Evolutionary conservation across 2,113 vertebrate species (phyloP).

Genomic region (Catharus bicknelli): DNA sequence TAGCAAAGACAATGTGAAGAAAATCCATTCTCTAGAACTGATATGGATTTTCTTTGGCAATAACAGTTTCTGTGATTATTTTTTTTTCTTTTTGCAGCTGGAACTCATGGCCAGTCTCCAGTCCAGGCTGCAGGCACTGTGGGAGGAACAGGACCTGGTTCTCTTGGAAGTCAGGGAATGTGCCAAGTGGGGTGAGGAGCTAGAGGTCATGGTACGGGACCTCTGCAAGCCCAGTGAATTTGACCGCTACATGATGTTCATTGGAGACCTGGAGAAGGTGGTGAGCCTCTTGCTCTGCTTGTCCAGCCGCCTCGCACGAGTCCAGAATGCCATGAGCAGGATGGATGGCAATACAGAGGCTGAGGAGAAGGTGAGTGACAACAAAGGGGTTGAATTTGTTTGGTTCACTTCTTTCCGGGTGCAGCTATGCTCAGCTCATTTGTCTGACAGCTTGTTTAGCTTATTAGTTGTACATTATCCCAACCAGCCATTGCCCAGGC

Average conservation of each 20-base stretch:
- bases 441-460: background rate
- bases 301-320: conserved; percentile 86
- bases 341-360: conserved; percentile 75
- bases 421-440: background rate
- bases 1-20: rapidly evolving
- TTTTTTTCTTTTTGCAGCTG: conserved; percentile 34
- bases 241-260: conserved; percentile 86
- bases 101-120: conserved; percentile 77
- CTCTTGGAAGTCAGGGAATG: conserved; percentile 70
- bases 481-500: background rate
- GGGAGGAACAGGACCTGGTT: conserved; percentile 66
- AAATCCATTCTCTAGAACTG: background rate
- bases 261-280: conserved; percentile 91
- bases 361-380: conserved; percentile 85
- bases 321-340: conserved; percentile 84
- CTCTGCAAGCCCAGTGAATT: conserved; percentile 82
- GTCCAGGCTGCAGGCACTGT: conserved; percentile 69
- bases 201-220: conserved; percentile 71
- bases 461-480: background rate
- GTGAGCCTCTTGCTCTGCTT: conserved; percentile 89
- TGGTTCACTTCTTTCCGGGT: background rate
- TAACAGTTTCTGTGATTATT: no score
- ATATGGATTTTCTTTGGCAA: rapidly evolving
- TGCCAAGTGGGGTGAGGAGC: background rate
- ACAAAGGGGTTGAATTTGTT: background rate